A percentile compares a stretch with the other conserved stretches of the same genome.
phyloP scores from a whole-genome alignment of 2,113 vertebrate species.

The Todiramphus saurophagus region DNA sequence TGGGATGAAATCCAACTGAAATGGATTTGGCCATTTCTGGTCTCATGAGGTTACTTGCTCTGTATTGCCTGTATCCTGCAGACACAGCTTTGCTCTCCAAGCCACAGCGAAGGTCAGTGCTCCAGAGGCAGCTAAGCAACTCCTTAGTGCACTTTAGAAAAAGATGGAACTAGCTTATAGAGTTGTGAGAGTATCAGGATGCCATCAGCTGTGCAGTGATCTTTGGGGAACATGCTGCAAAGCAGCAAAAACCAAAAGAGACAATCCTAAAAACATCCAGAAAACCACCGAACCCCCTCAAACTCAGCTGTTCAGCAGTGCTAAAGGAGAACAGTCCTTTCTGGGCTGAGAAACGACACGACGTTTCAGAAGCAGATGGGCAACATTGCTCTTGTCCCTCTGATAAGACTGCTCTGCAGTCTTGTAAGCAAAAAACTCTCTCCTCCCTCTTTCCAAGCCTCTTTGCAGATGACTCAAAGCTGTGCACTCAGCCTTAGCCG shows the following conservation, averaged over 20 bases:
- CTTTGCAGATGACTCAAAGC: neutral
- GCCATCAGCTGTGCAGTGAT: neutral
- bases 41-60: neutral
- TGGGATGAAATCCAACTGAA: neutral
- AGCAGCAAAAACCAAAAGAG: neutral
- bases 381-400: no score
- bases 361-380: neutral
- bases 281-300: neutral
- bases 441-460: neutral
- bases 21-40: neutral
- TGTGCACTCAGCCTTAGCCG: neutral
- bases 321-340: neutral
- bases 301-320: neutral
- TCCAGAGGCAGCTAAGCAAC: no score
- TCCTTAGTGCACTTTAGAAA: neutral
- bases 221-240: neutral
- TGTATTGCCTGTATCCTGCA: neutral
- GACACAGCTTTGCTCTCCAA: neutral
- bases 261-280: neutral
- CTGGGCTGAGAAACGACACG: neutral
- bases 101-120: neutral
- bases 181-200: neutral
- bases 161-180: neutral
- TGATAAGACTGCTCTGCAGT: neutral
- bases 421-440: neutral